A percentile compares a stretch with the other conserved stretches of the same genome.
These are phyloP conservation scores for Lapara coniferarum DNA, from an alignment of 2,888 invertebrate genomes.

Conservation along the genomic window DNA sequence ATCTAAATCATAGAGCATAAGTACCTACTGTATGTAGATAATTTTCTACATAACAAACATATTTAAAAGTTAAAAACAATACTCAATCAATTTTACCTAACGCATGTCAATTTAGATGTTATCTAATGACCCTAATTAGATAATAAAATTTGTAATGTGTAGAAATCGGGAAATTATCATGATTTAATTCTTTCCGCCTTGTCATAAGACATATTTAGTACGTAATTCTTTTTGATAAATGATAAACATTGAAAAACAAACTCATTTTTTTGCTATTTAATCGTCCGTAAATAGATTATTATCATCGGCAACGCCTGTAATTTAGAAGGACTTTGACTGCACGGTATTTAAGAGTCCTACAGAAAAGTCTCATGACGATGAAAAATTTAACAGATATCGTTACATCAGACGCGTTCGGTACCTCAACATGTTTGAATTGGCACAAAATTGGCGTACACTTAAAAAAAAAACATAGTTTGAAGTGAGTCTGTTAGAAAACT, in stretches of 20 bases:
- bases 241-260: not conserved
- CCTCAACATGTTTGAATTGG: not conserved
- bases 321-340: not conserved
- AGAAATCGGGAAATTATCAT: not conserved
- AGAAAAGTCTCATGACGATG: no score
- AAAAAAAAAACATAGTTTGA: not conserved
- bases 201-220: not conserved
- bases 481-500: not conserved
- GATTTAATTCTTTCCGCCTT: not conserved
- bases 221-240: not conserved
- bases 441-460: not conserved
- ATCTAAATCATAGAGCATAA: no score
- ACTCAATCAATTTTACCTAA: no score
- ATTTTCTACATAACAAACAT: no score
- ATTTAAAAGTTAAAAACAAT: no score
- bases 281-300: not conserved
- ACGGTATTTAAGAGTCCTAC: no score
- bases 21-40: no score
- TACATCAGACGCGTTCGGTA: not conserved
- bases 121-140: slow-evolving; percentile 1
- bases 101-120: not conserved
- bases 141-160: not conserved
- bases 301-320: not conserved
- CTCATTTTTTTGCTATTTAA: not conserved
- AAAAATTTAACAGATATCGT: no score